Percentiles rank a stretch among this genome's conserved stretches.
These are phyloP conservation scores for Xestia ashworthii DNA, from an alignment of 2,888 invertebrate species.

Conservation along the genomic window DNA sequence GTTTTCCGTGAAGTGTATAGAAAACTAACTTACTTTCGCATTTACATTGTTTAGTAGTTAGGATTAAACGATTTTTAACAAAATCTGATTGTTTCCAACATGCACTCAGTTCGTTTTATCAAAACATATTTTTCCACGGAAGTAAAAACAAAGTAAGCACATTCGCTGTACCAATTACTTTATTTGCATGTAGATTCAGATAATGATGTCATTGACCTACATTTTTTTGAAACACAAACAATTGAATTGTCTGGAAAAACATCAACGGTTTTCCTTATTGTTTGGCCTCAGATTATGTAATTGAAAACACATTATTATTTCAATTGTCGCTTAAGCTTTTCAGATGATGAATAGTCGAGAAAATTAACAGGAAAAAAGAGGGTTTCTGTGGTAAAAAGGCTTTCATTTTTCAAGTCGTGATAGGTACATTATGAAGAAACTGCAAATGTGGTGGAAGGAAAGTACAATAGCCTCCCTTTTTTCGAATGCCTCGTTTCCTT, in stretches of 20 bases:
- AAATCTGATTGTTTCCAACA: neutral
- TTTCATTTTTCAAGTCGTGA: slow-evolving; percentile 80
- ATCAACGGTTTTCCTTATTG: slow-evolving; percentile 32
- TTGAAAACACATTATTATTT: slow-evolving; percentile 64
- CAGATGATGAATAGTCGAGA: slow-evolving; percentile 74
- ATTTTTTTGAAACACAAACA: slow-evolving; percentile 39
- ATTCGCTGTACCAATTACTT: slow-evolving; percentile 43
- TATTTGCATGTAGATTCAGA: slow-evolving; percentile 36
- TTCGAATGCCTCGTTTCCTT: slow-evolving; percentile 63
- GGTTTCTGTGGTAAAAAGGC: slow-evolving; percentile 70
- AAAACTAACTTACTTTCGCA: too few species aligned
- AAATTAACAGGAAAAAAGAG: slow-evolving; percentile 73
- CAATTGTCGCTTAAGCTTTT: slow-evolving; percentile 64
- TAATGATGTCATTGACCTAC: slow-evolving; percentile 38
- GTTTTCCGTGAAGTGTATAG: too few species aligned
- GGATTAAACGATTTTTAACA: neutral
- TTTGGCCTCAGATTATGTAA: slow-evolving; percentile 40
- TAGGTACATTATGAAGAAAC: slow-evolving; percentile 81
- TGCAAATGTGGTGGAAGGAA: slow-evolving; percentile 80
- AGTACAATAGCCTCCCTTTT: slow-evolving; percentile 71
- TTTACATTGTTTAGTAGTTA: too few species aligned
- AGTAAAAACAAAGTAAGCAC: slow-evolving; percentile 26
- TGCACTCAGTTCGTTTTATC: neutral
- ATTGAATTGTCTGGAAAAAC: slow-evolving; percentile 33
- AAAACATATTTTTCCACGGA: slow-evolving; percentile 4